Conservation (phyloP, 2,797 vertebrate genomes). For the Acanthopagrus latus region DNA sequence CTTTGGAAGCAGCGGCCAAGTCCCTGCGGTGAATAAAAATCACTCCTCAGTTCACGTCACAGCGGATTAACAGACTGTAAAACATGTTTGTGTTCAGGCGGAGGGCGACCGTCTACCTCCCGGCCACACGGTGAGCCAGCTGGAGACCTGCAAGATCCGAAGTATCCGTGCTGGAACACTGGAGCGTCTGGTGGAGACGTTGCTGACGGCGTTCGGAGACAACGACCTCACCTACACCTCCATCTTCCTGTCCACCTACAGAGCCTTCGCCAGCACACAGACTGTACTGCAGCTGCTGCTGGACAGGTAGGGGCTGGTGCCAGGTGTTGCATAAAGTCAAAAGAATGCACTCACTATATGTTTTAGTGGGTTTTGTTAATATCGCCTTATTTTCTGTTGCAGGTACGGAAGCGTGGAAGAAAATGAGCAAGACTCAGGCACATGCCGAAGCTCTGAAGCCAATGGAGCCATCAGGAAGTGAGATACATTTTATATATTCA, state of each 20-base stretch:
- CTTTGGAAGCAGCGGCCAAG: background rate
- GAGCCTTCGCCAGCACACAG: conserved; percentile 91
- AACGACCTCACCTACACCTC: conserved; percentile 97
- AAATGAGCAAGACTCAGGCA: conserved; percentile 51
- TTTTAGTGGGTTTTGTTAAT: background rate
- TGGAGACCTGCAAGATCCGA: conserved; percentile 96
- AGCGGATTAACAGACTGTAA: background rate
- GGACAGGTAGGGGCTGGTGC: conserved; percentile 84
- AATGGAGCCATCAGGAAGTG: conserved; percentile 84
- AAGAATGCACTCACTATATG: accelerated
- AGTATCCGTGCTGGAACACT: conserved; percentile 95
- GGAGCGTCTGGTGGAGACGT: conserved; percentile 96
- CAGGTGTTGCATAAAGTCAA: background rate
- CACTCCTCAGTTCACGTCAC: background rate
- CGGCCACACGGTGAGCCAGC: conserved; percentile 94
- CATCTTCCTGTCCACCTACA: conserved; percentile 96
- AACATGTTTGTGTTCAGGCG: conserved; percentile 79
- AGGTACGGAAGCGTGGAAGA: conserved; percentile 84
- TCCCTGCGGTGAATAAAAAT: background rate
- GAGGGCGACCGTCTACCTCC: conserved; percentile 94
- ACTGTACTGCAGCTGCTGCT: conserved; percentile 92
- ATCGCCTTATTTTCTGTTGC: conserved; percentile 11
- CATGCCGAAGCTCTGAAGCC: conserved; percentile 71
- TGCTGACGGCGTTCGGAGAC: conserved; percentile 94
- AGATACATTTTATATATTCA: conserved; percentile 47